phyloP scores from a whole-genome alignment of 2,888 invertebrate genomes.

The Yponomeuta plumbellus region DNA sequence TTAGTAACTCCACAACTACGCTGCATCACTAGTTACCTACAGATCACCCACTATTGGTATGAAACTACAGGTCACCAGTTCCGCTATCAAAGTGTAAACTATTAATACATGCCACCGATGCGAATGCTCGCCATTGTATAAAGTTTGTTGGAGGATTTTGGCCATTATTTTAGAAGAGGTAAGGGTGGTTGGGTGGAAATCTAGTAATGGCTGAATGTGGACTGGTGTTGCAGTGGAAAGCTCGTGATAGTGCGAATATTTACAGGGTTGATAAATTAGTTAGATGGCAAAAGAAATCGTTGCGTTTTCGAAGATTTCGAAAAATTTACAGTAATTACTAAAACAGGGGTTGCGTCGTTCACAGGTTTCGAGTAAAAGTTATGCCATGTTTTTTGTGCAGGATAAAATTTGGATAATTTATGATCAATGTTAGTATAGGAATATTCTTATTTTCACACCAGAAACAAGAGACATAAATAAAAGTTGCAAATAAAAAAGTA shows the following conservation, averaged over 20 bases:
- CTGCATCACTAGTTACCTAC: neutral
- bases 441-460: too few species aligned
- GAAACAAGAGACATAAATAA: too few species aligned
- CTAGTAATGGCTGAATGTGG: neutral
- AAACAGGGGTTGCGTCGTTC: too few species aligned
- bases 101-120: conserved; percentile 65
- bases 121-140: conserved; percentile 64
- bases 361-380: too few species aligned
- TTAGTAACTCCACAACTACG: conserved; percentile 46
- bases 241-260: conserved; percentile 38
- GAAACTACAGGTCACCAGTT: neutral
- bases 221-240: conserved; percentile 26
- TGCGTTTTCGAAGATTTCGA: too few species aligned
- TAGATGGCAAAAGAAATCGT: neutral
- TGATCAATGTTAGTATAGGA: too few species aligned
- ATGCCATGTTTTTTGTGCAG: too few species aligned
- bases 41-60: neutral
- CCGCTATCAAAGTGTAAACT: conserved; percentile 29
- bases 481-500: too few species aligned
- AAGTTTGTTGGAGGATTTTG: conserved; percentile 34
- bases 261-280: conserved; percentile 36
- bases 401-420: too few species aligned
- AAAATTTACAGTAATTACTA: neutral
- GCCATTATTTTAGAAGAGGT: neutral
- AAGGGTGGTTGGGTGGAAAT: neutral